Evolutionary conservation across 2,888 invertebrate species (phyloP), one percentile per base, ranked within the genome.

Genomic region (Amaurobius ferox): DNA sequence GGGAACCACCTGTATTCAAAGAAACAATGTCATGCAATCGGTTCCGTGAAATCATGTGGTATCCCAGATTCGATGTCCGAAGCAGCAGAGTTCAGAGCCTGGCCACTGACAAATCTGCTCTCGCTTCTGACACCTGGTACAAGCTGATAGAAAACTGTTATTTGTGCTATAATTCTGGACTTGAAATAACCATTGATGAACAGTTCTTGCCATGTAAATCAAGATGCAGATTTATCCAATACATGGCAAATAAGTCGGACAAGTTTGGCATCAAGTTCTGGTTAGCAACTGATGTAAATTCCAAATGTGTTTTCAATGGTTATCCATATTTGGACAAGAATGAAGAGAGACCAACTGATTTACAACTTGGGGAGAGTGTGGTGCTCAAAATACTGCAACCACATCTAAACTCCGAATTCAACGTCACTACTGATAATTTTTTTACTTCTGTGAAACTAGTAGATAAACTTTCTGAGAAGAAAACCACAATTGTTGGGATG

Each of bases 181-280:
- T 5, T 23, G 32, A 66, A 29, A 19, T 66, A 29, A 66, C 35
- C 32, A 19, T 30, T 66, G 67, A 67, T 67, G 67, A 32, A n/a
- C 67, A 67, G n/a, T 35, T 35, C 3, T 19, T 67, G 1, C 67
- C 67, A 67, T 67, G 23, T 32, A 32, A 67, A 35, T 30, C n/a
- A 32, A 67, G 39, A 67, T 67, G 19, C 35, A 19, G 13, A 11
- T 67, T 67, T 16, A 67, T 35, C 6, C 67, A 72, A 66, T 39
- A 40, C 40, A 44, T 76, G 29, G 28, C 76, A 39, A 66, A 64
- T 40, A 64, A 66, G 29, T 7, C 76, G 2, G 39, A 74, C 39
- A 74, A 74, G 30, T 74, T 74, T n/a, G 64, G 26, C 23, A 74
- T 74, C 28, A 64, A 74, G 39, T 74, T 74, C 35, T 74, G 35